Evolutionary conservation across 2,888 invertebrate species (phyloP), one percentile per base, ranked within the genome.

Genomic region (Erebia ligea): DNA sequence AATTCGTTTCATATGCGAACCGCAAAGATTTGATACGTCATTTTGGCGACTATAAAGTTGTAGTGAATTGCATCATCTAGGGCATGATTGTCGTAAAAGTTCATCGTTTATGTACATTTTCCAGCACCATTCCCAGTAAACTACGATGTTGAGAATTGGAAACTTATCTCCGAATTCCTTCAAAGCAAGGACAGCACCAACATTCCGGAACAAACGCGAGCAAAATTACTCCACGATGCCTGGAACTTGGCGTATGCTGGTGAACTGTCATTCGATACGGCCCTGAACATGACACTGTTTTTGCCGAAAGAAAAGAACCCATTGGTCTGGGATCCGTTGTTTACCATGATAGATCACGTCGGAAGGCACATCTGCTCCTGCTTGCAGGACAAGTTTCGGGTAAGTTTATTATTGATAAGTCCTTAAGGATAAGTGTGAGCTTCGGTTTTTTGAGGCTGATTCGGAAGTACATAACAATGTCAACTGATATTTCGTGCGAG

Each of bases 101-200:
- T 56, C 8, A 57, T 25, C 19, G 11, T 2, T 21, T 50, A 1
- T 10, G 54, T 19, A 19, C 19, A 52, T 52, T 42, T 25, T n/a
- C 17, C 79, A 96, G 96, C 96, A 0, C 97, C 97, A 54, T 97
- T 95, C 87, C 96, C 97, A 4, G 97, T 98, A 0, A 97, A 97
- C 82, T 98, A 98, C 81, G 97, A 97, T 80, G 83, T 89, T 8
- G 89, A 93, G 54, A 97, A 97, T 83, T 98, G 97, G 97, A 94
- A 95, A 74, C 94, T 97, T 78, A 86, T 98, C 6, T 94, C 96
- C 0, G 86, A 94, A 40, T 97, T 94, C 81, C 89, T 97, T 0
- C 94, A 94, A 72, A 89, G 94, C 66, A 85, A 90, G 17, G 89
- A 94, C 3, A 87, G 95, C 0, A 84, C 86, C 0, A 86, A 81